Conservation (phyloP, 2,888 invertebrate genomes). For the Temnothorax unifasciatus region DNA sequence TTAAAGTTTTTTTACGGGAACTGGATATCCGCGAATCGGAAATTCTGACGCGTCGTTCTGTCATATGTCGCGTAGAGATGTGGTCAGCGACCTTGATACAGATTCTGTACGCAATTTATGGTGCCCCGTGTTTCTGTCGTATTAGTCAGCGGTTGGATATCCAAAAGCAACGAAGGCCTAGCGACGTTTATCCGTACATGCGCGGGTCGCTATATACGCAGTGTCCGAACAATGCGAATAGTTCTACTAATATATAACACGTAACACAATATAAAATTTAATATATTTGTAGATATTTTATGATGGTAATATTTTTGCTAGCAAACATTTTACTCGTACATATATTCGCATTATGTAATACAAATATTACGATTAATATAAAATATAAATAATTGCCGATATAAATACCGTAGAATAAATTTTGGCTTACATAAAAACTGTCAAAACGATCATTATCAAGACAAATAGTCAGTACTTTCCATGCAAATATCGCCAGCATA, state of each 20-base stretch:
- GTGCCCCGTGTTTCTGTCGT: conserved; percentile 77
- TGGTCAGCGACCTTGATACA: conserved; percentile 66
- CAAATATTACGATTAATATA: background rate
- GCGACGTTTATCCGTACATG: conserved; percentile 10
- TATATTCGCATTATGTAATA: background rate
- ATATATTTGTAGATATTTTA: background rate
- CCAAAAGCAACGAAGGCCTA: conserved; percentile 54
- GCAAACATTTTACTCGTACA: background rate
- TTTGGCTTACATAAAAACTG: background rate
- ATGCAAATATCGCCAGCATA: background rate
- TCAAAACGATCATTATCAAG: background rate
- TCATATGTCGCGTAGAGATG: background rate
- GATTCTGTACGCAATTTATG: conserved; percentile 77
- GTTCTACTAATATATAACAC: background rate
- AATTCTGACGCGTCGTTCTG: background rate
- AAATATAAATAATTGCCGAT: conserved; percentile 33
- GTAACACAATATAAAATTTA: background rate
- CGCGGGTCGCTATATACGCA: background rate
- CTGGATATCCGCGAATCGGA: background rate
- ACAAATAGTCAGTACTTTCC: background rate
- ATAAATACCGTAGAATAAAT: background rate
- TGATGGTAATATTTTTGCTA: background rate
- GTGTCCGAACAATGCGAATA: background rate
- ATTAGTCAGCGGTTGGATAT: conserved; percentile 74
- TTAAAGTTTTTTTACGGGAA: background rate